A percentile compares a stretch with the other conserved stretches of the same genome.
These are phyloP conservation scores for Drosophila paulistorum DNA, from an alignment of 1,140 invertebrate species.

Conservation along the genomic window DNA sequence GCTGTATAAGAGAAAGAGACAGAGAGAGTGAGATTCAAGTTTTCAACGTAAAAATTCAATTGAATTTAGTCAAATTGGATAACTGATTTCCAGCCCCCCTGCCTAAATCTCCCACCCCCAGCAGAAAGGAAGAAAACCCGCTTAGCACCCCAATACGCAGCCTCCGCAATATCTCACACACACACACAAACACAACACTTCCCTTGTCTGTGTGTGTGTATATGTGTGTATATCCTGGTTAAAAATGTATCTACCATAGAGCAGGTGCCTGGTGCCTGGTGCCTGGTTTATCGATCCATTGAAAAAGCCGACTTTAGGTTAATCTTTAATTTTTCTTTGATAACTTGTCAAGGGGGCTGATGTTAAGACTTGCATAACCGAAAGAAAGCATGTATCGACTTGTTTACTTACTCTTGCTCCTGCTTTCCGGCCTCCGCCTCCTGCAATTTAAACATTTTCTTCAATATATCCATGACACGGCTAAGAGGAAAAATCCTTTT, in stretches of 20 bases:
- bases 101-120: background rate
- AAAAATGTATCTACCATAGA: constrained; percentile 75
- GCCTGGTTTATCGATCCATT: constrained; percentile 47
- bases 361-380: constrained; percentile 24
- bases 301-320: constrained; percentile 43
- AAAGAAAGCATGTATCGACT: background rate
- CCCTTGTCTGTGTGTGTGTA: constrained; percentile 42
- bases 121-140: constrained; percentile 25
- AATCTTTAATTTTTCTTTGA: constrained; percentile 7
- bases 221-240: constrained; percentile 59
- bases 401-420: constrained; percentile 68
- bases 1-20: background rate
- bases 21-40: background rate
- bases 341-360: background rate
- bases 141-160: constrained; percentile 59
- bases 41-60: background rate
- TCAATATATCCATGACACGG: constrained; percentile 71
- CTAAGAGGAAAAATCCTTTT: constrained; percentile 30
- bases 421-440: constrained; percentile 44
- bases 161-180: constrained; percentile 55
- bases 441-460: constrained; percentile 79
- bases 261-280: constrained; percentile 70
- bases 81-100: constrained; percentile 22
- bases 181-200: constrained; percentile 26
- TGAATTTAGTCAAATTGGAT: background rate